These are phyloP conservation scores for Andrena fulva DNA, from an alignment of 2,888 invertebrate genomes.

Conservation along the genomic window DNA sequence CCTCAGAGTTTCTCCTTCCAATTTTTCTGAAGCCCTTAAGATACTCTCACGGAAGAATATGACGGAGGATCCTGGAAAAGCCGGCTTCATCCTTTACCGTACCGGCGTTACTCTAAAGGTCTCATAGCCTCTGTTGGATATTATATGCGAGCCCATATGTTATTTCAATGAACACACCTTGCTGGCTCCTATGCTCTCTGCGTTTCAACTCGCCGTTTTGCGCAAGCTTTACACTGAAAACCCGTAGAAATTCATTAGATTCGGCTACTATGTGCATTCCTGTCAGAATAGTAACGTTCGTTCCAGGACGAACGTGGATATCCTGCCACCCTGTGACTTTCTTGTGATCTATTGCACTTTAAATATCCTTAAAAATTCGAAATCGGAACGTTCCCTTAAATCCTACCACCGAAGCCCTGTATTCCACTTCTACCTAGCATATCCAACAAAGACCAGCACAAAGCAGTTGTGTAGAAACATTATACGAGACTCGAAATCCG, in stretches of 20 bases:
- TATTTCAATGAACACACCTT: slow-evolving; percentile 37
- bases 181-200: background rate
- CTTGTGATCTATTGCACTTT: no score
- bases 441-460: background rate
- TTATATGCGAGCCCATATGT: slow-evolving; percentile 25
- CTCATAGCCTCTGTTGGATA: slow-evolving; percentile 7
- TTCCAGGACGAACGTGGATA: no score
- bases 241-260: slow-evolving; percentile 4
- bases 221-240: background rate
- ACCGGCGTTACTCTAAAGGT: slow-evolving; percentile 12
- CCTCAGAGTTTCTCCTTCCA: background rate
- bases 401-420: background rate
- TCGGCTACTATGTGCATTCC: slow-evolving; percentile 10
- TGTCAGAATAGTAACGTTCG: slow-evolving; percentile 7
- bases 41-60: slow-evolving; percentile 10
- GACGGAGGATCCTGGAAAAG: slow-evolving; percentile 21
- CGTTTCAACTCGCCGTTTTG: background rate
- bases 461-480: background rate
- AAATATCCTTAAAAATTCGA: no score
- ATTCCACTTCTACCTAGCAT: background rate
- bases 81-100: slow-evolving; percentile 20
- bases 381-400: background rate
- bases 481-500: background rate
- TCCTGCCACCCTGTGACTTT: background rate
- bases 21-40: slow-evolving; percentile 1